These are phyloP conservation scores for Linnaemya vulpina DNA, from an alignment of 2,888 invertebrate species.

Conservation along the genomic window DNA sequence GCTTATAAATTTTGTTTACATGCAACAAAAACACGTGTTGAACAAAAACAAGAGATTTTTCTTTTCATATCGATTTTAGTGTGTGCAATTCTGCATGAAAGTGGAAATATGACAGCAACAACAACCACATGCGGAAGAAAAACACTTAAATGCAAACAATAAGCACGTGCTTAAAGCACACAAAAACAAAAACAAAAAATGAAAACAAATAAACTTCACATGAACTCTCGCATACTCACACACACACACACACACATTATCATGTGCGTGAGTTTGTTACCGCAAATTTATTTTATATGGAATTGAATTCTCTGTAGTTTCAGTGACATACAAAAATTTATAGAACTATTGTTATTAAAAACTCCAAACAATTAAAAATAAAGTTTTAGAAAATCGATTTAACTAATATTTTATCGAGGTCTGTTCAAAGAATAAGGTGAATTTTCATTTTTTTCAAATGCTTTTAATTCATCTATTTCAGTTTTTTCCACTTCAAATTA, in stretches of 20 bases:
- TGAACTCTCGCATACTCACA: too few species aligned
- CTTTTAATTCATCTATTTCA: too few species aligned
- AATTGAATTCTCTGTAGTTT: background rate
- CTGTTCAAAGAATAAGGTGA: too few species aligned
- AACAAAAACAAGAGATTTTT: constrained; percentile 20
- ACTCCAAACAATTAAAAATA: too few species aligned
- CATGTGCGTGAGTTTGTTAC: too few species aligned
- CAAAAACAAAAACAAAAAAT: constrained; percentile 2
- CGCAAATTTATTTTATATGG: background rate
- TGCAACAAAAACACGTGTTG: constrained; percentile 55
- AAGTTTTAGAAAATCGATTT: too few species aligned
- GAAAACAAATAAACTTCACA: constrained; percentile 3
- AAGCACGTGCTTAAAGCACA: constrained; percentile 52
- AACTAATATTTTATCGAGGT: too few species aligned
- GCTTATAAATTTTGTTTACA: constrained; percentile 56
- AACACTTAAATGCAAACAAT: constrained; percentile 22
- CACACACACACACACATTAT: too few species aligned
- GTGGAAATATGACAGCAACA: constrained; percentile 9
- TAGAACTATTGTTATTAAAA: too few species aligned
- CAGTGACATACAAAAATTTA: too few species aligned
- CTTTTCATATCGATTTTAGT: constrained; percentile 36
- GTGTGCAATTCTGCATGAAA: background rate
- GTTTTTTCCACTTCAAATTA: too few species aligned
- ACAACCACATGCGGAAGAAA: constrained; percentile 39
- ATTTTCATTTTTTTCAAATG: too few species aligned